Conservation (phyloP, 2,113 vertebrate species). For the Jaculus jaculus region DNA sequence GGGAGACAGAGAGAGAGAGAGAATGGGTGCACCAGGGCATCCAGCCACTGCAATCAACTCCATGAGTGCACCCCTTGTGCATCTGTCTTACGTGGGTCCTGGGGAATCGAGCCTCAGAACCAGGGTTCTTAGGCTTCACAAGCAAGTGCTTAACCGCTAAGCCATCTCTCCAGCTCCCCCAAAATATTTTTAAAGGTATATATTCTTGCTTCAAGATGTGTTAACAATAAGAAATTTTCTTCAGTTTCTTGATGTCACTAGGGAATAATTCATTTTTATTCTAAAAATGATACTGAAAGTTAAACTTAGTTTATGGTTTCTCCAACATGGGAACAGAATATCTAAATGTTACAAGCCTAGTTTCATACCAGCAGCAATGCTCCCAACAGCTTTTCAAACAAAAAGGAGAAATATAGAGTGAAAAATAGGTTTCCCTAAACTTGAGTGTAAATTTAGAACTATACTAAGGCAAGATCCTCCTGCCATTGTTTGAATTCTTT, state of each 20-base stretch:
- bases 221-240: neutral
- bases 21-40: no score
- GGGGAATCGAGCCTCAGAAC: no score
- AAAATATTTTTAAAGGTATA: no score
- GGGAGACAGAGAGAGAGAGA: no score
- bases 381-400: neutral
- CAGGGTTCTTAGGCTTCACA: no score
- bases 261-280: neutral
- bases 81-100: no score
- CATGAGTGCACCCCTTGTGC: no score
- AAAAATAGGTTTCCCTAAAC: neutral
- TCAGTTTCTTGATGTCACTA: neutral
- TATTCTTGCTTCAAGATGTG: no score
- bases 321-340: neutral
- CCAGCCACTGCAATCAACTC: no score
- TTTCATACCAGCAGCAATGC: neutral
- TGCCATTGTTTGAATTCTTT: neutral
- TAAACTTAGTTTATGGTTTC: conserved; percentile 1
- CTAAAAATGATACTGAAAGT: conserved; percentile 12
- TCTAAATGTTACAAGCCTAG: neutral
- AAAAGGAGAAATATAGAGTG: neutral
- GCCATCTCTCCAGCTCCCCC: no score
- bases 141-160: no score
- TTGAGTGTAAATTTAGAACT: neutral
- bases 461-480: neutral